A percentile compares a stretch with the other conserved stretches of the same genome.
Evolutionary conservation across 2,113 vertebrate species (phyloP).

Genomic region (Zosterops hypoxanthus): DNA sequence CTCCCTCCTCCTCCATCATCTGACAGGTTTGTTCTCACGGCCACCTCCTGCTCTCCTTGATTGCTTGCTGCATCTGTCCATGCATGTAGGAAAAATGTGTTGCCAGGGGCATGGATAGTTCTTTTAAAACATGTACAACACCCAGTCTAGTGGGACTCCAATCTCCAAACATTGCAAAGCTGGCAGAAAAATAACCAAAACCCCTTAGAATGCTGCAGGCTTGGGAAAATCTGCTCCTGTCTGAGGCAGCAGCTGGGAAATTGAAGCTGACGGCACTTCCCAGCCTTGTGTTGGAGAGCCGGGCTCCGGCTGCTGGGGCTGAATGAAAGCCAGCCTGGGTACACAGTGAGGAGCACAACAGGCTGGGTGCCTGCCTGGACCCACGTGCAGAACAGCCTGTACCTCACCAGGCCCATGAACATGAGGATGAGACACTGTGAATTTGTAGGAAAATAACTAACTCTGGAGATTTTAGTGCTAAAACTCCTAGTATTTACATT

Average conservation of each 20-base stretch:
- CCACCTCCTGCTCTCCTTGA: neutral
- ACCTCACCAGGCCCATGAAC: neutral
- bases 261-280: neutral
- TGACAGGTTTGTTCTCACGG: accelerated
- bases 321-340: neutral
- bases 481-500: neutral
- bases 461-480: neutral
- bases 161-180: neutral
- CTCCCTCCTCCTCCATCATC: neutral
- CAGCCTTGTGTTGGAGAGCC: neutral
- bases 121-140: conserved; percentile 34
- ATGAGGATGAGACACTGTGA: accelerated
- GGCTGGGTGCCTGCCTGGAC: neutral
- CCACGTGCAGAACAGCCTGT: neutral
- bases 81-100: neutral
- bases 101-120: conserved; percentile 39
- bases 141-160: neutral
- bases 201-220: neutral
- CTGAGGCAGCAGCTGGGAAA: conserved; percentile 41
- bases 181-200: conserved; percentile 19
- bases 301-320: neutral
- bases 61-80: neutral
- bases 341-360: accelerated
- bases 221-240: conserved; percentile 40
- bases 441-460: neutral